Conservation (phyloP, 2,113 vertebrate genomes). For the Elephas maximus region DNA sequence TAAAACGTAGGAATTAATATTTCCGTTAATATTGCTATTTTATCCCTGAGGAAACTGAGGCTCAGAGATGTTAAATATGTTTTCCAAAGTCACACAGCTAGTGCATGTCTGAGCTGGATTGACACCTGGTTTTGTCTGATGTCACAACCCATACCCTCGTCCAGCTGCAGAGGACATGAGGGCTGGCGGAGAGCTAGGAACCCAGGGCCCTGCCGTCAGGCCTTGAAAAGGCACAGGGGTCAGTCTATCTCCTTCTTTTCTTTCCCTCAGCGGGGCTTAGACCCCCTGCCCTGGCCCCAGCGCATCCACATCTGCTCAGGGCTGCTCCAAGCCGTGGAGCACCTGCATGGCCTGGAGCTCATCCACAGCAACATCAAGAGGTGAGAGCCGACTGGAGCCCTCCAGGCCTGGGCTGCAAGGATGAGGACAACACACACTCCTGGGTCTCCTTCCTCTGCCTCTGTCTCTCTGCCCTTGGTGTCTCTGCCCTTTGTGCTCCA, state of each 20-base stretch:
- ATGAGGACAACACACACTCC: accelerated
- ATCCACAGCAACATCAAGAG: constrained; percentile 91
- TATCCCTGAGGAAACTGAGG: background rate
- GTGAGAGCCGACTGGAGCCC: constrained; percentile 73
- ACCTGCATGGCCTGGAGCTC: constrained; percentile 88
- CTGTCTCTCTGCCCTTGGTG: background rate
- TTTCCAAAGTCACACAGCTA: background rate
- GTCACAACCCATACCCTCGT: too few relatives aligned
- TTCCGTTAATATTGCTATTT: background rate
- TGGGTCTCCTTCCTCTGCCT: background rate
- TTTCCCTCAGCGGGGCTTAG: constrained; percentile 80
- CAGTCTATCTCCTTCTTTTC: background rate
- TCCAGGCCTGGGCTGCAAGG: background rate
- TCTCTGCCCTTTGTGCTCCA: background rate
- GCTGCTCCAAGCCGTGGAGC: constrained; percentile 84
- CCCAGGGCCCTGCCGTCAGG: background rate
- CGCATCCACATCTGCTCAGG: constrained; percentile 85
- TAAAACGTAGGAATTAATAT: background rate
- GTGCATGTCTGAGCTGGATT: background rate
- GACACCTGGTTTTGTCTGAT: background rate
- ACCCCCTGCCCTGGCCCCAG: constrained; percentile 85
- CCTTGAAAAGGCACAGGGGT: background rate
- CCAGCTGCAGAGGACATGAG: background rate
- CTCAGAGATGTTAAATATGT: background rate
- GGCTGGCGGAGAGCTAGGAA: background rate